Evolutionary conservation across 2,113 vertebrate genomes (phyloP).

Genomic region (Paraplagusia blochii): DNA sequence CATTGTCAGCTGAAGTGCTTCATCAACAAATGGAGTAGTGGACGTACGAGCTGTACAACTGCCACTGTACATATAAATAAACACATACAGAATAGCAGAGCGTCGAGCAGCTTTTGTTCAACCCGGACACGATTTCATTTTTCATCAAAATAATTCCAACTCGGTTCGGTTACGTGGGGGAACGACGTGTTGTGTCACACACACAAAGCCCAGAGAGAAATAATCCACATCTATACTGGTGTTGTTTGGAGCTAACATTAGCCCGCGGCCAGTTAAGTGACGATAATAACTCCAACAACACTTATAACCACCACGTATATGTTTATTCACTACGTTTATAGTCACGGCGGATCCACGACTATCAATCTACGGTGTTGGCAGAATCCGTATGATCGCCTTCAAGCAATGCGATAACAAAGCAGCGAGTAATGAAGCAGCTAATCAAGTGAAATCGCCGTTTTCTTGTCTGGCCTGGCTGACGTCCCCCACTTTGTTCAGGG

Average conservation of each 20-base stretch:
- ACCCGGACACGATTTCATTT: background rate
- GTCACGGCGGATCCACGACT: constrained; percentile 17
- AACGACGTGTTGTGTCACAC: constrained; percentile 34
- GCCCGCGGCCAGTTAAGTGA: constrained; percentile 49
- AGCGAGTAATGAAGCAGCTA: constrained; percentile 55
- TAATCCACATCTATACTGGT: constrained; percentile 29
- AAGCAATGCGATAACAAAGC: constrained; percentile 51
- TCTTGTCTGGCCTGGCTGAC: constrained; percentile 61
- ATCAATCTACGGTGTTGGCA: constrained; percentile 22
- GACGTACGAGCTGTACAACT: constrained; percentile 39
- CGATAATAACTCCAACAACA: constrained; percentile 56
- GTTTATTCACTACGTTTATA: constrained; percentile 27
- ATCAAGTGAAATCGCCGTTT: constrained; percentile 48
- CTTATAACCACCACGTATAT: constrained; percentile 33
- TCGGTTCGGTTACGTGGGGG: constrained; percentile 11
- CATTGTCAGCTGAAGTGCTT: constrained; percentile 23
- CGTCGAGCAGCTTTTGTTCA: constrained; percentile 28
- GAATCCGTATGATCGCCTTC: constrained; percentile 1
- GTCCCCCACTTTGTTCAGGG: constrained; percentile 73
- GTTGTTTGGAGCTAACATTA: constrained; percentile 55
- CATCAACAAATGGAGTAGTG: constrained; percentile 48
- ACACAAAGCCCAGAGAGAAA: constrained; percentile 40
- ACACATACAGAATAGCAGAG: constrained; percentile 13
- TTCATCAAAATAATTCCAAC: constrained; percentile 4
- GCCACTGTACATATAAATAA: constrained; percentile 37